These are phyloP conservation scores for Tubulanus polymorphus DNA, from an alignment of 2,888 invertebrate species.

Conservation along the genomic window DNA sequence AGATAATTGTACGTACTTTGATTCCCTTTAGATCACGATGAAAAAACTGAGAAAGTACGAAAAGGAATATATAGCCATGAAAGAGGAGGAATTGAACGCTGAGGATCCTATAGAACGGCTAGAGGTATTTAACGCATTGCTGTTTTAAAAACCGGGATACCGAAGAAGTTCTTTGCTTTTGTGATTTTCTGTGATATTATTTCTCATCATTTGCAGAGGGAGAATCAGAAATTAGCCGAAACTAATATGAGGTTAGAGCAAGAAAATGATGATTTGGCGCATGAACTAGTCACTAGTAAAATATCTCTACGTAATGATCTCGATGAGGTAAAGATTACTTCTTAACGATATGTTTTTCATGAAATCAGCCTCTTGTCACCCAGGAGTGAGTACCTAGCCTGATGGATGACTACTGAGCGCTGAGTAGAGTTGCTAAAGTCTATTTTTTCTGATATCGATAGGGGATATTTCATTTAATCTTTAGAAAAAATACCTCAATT, in stretches of 20 bases:
- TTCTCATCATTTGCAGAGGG: slow-evolving; percentile 37
- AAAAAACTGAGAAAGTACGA: slow-evolving; percentile 93
- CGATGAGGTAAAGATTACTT: slow-evolving; percentile 45
- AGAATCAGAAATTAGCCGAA: slow-evolving; percentile 57
- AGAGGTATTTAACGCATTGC: slow-evolving; percentile 53
- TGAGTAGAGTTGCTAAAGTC: no score
- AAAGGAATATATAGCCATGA: slow-evolving; percentile 76
- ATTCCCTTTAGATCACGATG: slow-evolving; percentile 51
- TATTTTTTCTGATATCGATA: no score
- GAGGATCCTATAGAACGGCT: slow-evolving; percentile 57
- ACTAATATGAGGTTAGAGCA: slow-evolving; percentile 60
- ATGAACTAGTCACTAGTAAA: slow-evolving; percentile 60
- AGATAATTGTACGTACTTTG: no score
- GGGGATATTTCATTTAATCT: no score
- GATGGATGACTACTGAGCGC: no score
- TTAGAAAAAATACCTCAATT: no score
- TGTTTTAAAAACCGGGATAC: no score
- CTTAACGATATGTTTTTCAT: no score
- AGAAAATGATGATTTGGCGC: slow-evolving; percentile 61
- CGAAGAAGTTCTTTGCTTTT: no score
- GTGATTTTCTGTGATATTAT: no score
- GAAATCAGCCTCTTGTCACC: no score
- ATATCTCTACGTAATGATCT: slow-evolving; percentile 59
- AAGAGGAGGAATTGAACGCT: slow-evolving; percentile 58
- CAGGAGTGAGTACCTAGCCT: slow-evolving; percentile 1